Evolutionary conservation across 2,113 vertebrate genomes (phyloP).

Genomic region (Oreochromis spilurus): DNA sequence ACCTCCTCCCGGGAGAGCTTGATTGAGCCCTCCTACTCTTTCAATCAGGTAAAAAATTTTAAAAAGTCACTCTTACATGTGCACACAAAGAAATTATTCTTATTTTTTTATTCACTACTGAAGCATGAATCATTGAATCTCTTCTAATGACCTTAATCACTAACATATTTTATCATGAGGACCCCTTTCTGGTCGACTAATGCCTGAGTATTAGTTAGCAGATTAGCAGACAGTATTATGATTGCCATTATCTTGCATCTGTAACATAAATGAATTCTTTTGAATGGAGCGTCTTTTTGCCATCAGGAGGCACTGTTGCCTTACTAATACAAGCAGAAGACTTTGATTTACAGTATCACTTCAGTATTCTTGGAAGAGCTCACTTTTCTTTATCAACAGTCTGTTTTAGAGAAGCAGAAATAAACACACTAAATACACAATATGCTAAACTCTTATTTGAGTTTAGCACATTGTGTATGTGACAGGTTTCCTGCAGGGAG

Average conservation of each 20-base stretch:
- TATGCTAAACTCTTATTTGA: not conserved
- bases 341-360: not conserved
- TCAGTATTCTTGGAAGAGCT: not conserved
- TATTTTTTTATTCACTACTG: not conserved
- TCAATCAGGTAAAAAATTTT: conserved; percentile 64
- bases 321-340: not conserved
- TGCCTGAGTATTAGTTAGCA: not conserved
- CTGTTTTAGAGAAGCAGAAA: not conserved
- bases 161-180: not conserved
- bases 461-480: not conserved
- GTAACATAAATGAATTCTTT: not conserved
- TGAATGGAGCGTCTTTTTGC: not conserved
- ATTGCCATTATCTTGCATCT: not conserved
- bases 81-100: not conserved
- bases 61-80: not conserved
- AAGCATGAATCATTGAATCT: not conserved
- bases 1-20: conserved; percentile 61
- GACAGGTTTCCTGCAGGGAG: not conserved
- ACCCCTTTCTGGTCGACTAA: not conserved
- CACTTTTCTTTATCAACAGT: not conserved
- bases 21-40: conserved; percentile 42
- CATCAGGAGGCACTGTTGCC: conserved; percentile 53
- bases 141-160: not conserved
- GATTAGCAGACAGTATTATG: not conserved
- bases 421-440: not conserved